Evolutionary conservation across 2,113 vertebrate species (phyloP).

Genomic region (Laticauda laticaudata): DNA sequence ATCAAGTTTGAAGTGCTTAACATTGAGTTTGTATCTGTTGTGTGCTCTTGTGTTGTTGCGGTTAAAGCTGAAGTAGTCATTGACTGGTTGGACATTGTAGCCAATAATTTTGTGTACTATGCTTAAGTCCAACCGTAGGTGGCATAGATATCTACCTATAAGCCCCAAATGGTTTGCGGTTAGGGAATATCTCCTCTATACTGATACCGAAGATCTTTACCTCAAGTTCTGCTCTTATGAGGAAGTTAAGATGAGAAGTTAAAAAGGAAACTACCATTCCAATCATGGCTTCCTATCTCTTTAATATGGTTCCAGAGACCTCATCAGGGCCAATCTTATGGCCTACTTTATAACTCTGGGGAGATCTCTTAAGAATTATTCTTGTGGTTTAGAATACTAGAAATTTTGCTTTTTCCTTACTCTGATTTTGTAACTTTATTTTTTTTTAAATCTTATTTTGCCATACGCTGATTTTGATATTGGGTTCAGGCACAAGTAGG

Average conservation of each 20-base stretch:
- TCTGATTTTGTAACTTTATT: neutral
- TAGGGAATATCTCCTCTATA: neutral
- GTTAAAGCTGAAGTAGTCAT: no score
- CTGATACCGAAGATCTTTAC: neutral
- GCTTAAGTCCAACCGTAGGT: no score
- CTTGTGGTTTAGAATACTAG: neutral
- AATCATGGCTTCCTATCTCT: neutral
- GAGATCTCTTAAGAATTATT: neutral
- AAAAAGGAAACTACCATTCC: neutral
- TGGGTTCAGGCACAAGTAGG: no score
- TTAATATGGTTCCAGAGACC: neutral
- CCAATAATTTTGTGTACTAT: no score
- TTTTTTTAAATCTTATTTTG: no score
- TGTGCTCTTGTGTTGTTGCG: no score
- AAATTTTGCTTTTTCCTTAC: neutral
- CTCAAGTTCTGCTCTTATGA: neutral
- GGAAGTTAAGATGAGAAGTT: neutral
- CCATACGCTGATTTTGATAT: no score
- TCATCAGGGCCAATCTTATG: neutral
- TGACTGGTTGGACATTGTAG: no score
- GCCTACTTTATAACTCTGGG: neutral
- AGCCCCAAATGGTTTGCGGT: neutral
- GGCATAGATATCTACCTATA: neutral
- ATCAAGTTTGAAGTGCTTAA: no score
- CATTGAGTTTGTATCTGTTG: no score